Conservation (phyloP, 1,140 invertebrate species). For the Drosophila nikananu region DNA sequence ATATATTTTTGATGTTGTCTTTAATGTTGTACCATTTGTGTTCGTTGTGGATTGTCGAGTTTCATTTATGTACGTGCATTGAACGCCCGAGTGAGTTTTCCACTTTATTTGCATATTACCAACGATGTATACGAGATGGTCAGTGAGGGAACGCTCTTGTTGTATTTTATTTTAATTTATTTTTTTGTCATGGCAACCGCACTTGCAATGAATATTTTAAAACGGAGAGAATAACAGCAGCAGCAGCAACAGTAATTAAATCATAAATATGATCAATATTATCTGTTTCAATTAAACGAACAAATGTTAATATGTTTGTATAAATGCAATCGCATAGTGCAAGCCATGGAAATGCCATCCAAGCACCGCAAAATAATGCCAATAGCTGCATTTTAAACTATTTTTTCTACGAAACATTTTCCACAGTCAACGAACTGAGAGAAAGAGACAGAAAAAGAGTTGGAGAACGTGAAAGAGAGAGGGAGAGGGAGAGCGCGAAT, state of each 20-base stretch:
- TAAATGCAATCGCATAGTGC: slow-evolving; percentile 7
- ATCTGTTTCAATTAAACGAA: slow-evolving; percentile 54
- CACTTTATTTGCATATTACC: slow-evolving; percentile 59
- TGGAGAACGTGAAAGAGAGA: slow-evolving; percentile 16
- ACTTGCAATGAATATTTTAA: slow-evolving; percentile 19
- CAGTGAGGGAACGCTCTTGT: slow-evolving; percentile 2
- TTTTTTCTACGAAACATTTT: slow-evolving; percentile 30
- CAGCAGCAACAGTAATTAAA: slow-evolving; percentile 41
- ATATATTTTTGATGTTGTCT: slow-evolving; percentile 19
- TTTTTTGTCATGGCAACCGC: slow-evolving; percentile 58
- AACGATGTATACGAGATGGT: slow-evolving; percentile 1
- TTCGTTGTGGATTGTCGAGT: slow-evolving; percentile 38
- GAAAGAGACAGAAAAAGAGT: slow-evolving; percentile 15
- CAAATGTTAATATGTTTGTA: slow-evolving; percentile 4
- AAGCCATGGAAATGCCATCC: slow-evolving; percentile 56
- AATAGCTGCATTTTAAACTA: slow-evolving; percentile 67
- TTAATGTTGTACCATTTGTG: slow-evolving; percentile 14
- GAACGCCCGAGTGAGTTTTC: slow-evolving; percentile 59
- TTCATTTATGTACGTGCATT: slow-evolving; percentile 61
- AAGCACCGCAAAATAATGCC: slow-evolving; percentile 58
- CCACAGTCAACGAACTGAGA: slow-evolving; percentile 65
- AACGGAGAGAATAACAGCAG: slow-evolving; percentile 24
- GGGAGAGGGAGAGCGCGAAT: slow-evolving; percentile 21
- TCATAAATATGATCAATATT: slow-evolving; percentile 25
- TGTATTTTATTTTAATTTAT: slow-evolving; percentile 2